Evolutionary conservation across 2,888 invertebrate genomes (phyloP).

Genomic region (Julus scandinavius): DNA sequence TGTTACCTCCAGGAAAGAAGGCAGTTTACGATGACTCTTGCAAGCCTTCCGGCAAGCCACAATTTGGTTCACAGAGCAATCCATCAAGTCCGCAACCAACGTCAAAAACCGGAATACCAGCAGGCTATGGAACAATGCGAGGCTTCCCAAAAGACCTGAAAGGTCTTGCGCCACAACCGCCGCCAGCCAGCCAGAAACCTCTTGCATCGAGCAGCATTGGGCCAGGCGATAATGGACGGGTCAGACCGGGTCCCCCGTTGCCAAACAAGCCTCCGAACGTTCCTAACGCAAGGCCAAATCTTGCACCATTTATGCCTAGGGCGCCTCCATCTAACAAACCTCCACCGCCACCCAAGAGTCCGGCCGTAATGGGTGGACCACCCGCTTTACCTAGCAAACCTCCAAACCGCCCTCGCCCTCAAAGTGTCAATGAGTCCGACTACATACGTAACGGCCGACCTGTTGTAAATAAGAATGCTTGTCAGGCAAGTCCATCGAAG

Average conservation of each 20-base stretch:
- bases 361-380: conserved; percentile 55
- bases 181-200: conserved; percentile 61
- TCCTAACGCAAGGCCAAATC: conserved; percentile 62
- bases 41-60: background rate
- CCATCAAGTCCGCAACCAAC: conserved; percentile 50
- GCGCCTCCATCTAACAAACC: conserved; percentile 68
- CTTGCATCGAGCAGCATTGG: conserved; percentile 49
- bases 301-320: conserved; percentile 67
- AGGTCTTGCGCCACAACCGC: conserved; percentile 85
- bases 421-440: conserved; percentile 60
- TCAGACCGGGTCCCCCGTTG: conserved; percentile 61
- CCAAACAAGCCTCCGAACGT: conserved; percentile 65
- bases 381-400: conserved; percentile 60
- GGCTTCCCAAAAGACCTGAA: conserved; percentile 63
- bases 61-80: conserved; percentile 27
- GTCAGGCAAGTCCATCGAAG: background rate
- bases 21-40: background rate
- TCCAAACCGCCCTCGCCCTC: conserved; percentile 58
- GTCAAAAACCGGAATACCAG: conserved; percentile 45
- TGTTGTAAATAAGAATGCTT: conserved; percentile 21
- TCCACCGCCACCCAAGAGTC: conserved; percentile 73
- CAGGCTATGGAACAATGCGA: conserved; percentile 54
- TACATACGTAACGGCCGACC: conserved; percentile 53
- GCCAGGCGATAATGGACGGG: conserved; percentile 37
- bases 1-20: conserved; percentile 17